Conservation (phyloP, 2,888 invertebrate species). For the Apoderus coryli region DNA sequence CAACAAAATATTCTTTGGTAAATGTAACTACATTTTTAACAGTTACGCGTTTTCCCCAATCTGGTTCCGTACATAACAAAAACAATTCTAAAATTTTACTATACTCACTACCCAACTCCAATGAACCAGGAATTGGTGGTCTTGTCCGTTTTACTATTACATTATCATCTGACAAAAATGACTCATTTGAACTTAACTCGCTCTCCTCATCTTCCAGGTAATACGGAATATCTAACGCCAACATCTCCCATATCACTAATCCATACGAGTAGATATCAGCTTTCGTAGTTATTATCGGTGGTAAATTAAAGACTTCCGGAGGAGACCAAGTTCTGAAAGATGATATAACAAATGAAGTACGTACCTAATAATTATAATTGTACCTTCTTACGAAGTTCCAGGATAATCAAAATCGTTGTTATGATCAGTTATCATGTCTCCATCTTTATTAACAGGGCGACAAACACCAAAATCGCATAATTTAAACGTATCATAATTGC, state of each 20-base stretch:
- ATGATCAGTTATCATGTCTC: too few species aligned
- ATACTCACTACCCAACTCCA: slow-evolving; percentile 45
- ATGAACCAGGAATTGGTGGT: slow-evolving; percentile 42
- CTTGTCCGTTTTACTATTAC: slow-evolving; percentile 39
- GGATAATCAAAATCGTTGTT: too few species aligned
- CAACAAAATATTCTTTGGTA: too few species aligned
- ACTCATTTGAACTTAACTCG: slow-evolving; percentile 25
- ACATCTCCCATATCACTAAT: slow-evolving; percentile 67
- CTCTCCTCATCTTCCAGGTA: slow-evolving; percentile 23
- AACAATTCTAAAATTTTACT: slow-evolving; percentile 51
- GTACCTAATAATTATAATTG: too few species aligned
- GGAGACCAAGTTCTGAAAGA: slow-evolving; percentile 73
- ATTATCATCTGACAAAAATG: slow-evolving; percentile 11
- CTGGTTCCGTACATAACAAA: slow-evolving; percentile 51
- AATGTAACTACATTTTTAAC: too few species aligned
- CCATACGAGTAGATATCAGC: slow-evolving; percentile 73
- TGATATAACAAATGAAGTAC: too few species aligned
- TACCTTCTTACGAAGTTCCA: too few species aligned
- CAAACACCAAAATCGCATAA: slow-evolving; percentile 79
- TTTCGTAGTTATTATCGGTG: slow-evolving; percentile 46
- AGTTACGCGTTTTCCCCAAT: too few species aligned
- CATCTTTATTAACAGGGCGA: slow-evolving; percentile 49
- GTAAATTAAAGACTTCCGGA: slow-evolving; percentile 55
- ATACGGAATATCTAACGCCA: slow-evolving; percentile 53
- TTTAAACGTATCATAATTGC: slow-evolving; percentile 59